Base-by-base conservation (phyloP, 2,888 invertebrate species). In the Ethmia dodecea region DNA sequence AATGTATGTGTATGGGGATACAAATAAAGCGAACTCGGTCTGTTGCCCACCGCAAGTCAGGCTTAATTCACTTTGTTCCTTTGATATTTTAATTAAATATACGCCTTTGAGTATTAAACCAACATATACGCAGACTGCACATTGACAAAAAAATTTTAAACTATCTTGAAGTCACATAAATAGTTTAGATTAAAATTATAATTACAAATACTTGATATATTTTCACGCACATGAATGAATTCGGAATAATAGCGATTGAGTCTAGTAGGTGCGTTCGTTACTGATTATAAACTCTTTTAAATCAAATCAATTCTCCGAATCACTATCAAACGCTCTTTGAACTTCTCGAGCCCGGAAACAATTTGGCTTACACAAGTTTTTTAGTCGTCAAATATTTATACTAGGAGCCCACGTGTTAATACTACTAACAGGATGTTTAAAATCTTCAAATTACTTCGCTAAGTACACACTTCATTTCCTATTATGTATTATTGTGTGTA, bases 391-490 rank as follows among this genome's bases (percentile, higher is more conserved):
- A n/a, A 73, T 80, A 72, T 84, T 83, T 81, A 80, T 61, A 61
- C 61, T 64, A 70, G 48, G 44, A 26, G 40, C 45, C 65, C 81
- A 79, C 69, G 76, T 81, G 81, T 77, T 75, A 74, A 70, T 63
- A 63, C 54, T 68, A 59, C 25, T 51, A 68, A 67, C 83, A 78
- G 84, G 81, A 83, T 81, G 81, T 83, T 83, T 80, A 52, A 71
- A 74, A 69, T 61, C 55, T 58, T 57, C 56, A 61, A 77, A 80
- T 73, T 67, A 59, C 64, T 52, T 45, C 52, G 60, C 63, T 76
- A 76, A 80, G 75, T 75, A 72, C 61, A 55, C 63, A 64, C 65
- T 76, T 77, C 69, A 73, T 75, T 77, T 76, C 70, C 66, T 76
- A 80, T 76, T 74, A 71, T 52, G 64, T 68, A 75, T 77, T 78